Evolutionary conservation across 2,797 vertebrate species (phyloP), one percentile per base, ranked within the genome.

Genomic region (Gallinago solitaria): DNA sequence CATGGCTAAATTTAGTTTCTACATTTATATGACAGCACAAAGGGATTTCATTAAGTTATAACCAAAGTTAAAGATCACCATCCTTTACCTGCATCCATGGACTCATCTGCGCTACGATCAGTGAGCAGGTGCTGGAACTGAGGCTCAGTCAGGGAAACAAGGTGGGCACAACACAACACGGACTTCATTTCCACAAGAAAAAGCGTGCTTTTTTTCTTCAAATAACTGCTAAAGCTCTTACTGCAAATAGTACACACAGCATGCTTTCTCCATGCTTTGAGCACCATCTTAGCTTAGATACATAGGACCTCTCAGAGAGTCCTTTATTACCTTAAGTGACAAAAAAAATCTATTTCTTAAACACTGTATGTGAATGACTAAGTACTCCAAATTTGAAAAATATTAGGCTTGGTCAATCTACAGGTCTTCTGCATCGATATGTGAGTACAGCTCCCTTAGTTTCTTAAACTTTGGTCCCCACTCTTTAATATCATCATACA

Each of bases 401-500:
- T 1, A 48, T 57, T 4, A 18, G 28, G 23, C 32, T 3, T 6
- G n/a, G 28, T 51, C 9, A 8, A 65, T 23, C 90, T 97, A 99
- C 77, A 98, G 92, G 83, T 98, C 97, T 63, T 98, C 98, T 45
- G 97, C 97, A 95, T 98, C 98, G 0, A 95, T 97, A 21, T 96
- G 97, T 28, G 98, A 98, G 25, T 99, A 99, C 64, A 99, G 98
- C 48, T 98, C 98, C 76, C 98, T 97, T 82, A 99, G 98, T 94
- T 98, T 99, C 95, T 98, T 98, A 45, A 99, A 99, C 88, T 99
- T 98, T 2, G 98, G 98, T 51, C 99, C 98, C 99, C 99, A 99
- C 41, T 98, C 98, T 73, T 93, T 97, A 2, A 99, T 97, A 11
- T 98, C 98, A 33, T 98, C 98, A 64, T 70, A 97, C 47, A 9